Evolutionary conservation across 2,113 vertebrate genomes (phyloP).

Genomic region (Triplophysa dalaica): DNA sequence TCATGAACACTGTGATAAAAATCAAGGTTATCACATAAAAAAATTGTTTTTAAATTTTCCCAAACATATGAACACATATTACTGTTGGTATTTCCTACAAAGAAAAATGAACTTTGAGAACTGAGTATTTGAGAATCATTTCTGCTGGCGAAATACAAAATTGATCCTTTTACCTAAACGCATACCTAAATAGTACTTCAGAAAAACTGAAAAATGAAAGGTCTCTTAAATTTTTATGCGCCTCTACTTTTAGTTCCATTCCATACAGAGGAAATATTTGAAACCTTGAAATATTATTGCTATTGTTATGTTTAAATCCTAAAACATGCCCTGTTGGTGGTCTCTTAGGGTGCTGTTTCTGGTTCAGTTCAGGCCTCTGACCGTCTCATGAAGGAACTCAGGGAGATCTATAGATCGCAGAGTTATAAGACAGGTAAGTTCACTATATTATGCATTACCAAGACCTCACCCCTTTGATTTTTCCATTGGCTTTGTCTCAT

Average conservation of each 20-base stretch:
- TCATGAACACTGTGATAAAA: too few relatives aligned
- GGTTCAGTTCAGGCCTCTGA: constrained; percentile 97
- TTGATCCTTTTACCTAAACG: too few relatives aligned
- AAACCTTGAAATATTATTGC: background rate
- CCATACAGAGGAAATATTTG: background rate
- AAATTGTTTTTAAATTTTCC: too few relatives aligned
- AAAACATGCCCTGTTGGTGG: constrained; percentile 29
- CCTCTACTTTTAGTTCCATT: background rate
- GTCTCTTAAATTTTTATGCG: too few relatives aligned
- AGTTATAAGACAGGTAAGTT: constrained; percentile 93
- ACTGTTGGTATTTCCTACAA: too few relatives aligned
- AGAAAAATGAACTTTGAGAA: too few relatives aligned
- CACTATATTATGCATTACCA: background rate
- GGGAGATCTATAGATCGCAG: constrained; percentile 98
- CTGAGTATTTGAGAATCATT: too few relatives aligned
- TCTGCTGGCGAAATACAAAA: too few relatives aligned
- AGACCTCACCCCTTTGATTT: background rate
- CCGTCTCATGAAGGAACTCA: constrained; percentile 98
- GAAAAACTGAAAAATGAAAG: too few relatives aligned
- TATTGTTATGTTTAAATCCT: background rate
- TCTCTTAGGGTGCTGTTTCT: constrained; percentile 87
- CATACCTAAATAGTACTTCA: too few relatives aligned
- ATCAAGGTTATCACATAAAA: too few relatives aligned
- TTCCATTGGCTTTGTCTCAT: background rate
- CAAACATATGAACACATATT: too few relatives aligned